Base-by-base conservation (phyloP, 2,797 vertebrate species). In the Mus caroli region DNA sequence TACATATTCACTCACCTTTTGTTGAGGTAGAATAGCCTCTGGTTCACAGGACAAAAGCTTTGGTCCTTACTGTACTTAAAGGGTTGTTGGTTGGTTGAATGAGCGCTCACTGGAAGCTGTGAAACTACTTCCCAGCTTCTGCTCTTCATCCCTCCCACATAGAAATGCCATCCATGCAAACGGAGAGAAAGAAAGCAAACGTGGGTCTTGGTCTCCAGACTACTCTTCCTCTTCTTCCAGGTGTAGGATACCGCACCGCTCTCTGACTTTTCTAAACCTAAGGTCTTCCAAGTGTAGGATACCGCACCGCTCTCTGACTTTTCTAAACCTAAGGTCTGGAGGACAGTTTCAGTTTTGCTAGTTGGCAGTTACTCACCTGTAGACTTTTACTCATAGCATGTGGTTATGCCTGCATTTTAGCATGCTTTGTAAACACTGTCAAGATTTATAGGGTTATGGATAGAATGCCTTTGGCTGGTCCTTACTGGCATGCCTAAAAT, bases 281-380 rank as follows among this genome's bases (percentile, higher is more conserved):
- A 91, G 19, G 34, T 71, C 43, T 54, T 54, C 54, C 52, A 54
- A 17, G 54, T 17, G 34, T 69, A n/a, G 67, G 67, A n/a, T 19
- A 17, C 67, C 34, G 4, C 3, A 14, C 24, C 24, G 24, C 24
- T 11, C 37, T 24, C 71, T 24, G 37, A 13, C 13, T 82, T 82
- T 88, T 83, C 26, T 87, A 54, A 43, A 76, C 82, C 37, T 80
- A 19, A 91, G 19, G 34, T 71, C 43, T 92, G 34, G 40, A 92
- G 15, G 91, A 83, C 84, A 90, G 56, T 82, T 96, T 94, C 34
- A 67, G 69, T 91, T 94, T 95, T 85, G 31, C 91, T 46, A 84
- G 71, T 93, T 46, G 82, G 88, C 92, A 91, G 46, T 73, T 93
- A 91, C 19, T 22, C 77, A 77, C 26, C 50, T 87, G 37, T 87